Conservation (phyloP, 2,888 invertebrate genomes). For the Mycalesis mineus region DNA sequence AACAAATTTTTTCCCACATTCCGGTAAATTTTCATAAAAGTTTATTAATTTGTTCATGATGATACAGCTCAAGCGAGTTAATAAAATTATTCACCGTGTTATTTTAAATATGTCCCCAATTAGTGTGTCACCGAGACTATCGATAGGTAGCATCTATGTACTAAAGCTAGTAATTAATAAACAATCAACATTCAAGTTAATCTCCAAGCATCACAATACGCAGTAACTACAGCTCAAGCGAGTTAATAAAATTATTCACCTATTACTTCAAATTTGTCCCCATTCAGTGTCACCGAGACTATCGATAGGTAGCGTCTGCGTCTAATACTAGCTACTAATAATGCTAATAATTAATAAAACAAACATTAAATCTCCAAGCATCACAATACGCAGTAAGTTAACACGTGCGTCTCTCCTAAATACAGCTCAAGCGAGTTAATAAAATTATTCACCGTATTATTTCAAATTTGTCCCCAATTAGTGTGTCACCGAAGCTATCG, state of each 20-base stretch:
- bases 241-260: constrained; percentile 25
- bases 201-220: background rate
- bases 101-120: constrained; percentile 48
- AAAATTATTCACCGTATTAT: constrained; percentile 30
- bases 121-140: constrained; percentile 43
- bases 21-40: too few relatives aligned
- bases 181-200: background rate
- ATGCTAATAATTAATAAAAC: constrained; percentile 38
- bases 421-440: constrained; percentile 14
- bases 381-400: background rate
- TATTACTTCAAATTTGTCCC: constrained; percentile 43
- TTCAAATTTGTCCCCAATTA: constrained; percentile 50
- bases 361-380: background rate
- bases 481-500: constrained; percentile 42
- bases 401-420: background rate
- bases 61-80: constrained; percentile 10
- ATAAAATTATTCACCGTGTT: constrained; percentile 28
- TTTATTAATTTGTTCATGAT: too few relatives aligned
- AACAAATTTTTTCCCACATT: too few relatives aligned
- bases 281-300: constrained; percentile 46
- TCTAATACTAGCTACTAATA: constrained; percentile 49
- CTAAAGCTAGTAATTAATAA: constrained; percentile 49
- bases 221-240: background rate
- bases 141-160: constrained; percentile 51
- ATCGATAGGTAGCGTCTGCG: constrained; percentile 51